Conservation (phyloP, 1,140 invertebrate species). For the Anadara kagoshimensis region DNA sequence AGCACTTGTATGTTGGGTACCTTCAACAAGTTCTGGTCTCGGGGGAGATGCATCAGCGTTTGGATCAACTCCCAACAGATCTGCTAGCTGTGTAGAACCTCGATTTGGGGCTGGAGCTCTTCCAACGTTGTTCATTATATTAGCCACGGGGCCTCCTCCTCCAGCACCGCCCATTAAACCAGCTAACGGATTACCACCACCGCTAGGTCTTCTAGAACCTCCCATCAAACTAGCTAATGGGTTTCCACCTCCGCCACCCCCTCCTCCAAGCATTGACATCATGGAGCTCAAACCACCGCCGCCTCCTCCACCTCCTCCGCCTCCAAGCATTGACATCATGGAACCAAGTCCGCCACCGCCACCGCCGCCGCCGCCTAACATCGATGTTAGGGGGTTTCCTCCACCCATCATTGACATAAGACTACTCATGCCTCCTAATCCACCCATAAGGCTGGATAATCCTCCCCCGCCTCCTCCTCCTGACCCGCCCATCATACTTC, state of each 20-base stretch:
- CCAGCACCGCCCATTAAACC: constrained; percentile 12
- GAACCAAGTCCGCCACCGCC: neutral
- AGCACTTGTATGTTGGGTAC: constrained; percentile 29
- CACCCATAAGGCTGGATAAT: no score
- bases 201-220: constrained; percentile 10
- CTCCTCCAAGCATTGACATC: constrained; percentile 25
- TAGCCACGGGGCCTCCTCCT: constrained; percentile 7
- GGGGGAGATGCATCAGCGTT: constrained; percentile 22
- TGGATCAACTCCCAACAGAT: constrained; percentile 32
- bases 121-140: constrained; percentile 13
- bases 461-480: no score
- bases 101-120: constrained; percentile 2
- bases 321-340: constrained; percentile 6
- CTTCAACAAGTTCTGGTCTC: constrained; percentile 32
- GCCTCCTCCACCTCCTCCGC: constrained; percentile 8
- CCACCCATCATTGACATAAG: no score
- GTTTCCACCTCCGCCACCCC: constrained; percentile 17
- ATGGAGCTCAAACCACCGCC: constrained; percentile 3
- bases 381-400: neutral
- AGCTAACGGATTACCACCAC: constrained; percentile 15
- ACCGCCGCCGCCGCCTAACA: constrained; percentile 10
- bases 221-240: constrained; percentile 17
- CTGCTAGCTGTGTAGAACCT: constrained; percentile 11
- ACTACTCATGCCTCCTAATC: no score
- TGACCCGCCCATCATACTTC: constrained; percentile 12